Percentiles rank a stretch among this genome's conserved stretches.
Evolutionary conservation across 2,888 invertebrate genomes (phyloP).

Genomic region (Nebria brevicollis): DNA sequence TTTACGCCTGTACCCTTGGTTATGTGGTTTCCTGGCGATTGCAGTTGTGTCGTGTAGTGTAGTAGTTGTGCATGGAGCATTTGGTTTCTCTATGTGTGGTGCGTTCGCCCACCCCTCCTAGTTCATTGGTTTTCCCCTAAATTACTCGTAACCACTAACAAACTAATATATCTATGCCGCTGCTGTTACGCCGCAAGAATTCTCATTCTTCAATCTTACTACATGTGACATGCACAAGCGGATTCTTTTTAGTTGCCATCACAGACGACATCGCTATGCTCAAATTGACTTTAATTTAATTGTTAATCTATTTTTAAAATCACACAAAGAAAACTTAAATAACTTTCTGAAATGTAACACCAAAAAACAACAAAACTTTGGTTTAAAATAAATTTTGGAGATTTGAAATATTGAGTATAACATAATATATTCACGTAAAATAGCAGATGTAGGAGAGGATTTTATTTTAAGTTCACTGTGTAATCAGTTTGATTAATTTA

Average conservation of each 20-base stretch:
- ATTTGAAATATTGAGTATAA: too few species aligned
- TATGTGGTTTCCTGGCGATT: slow-evolving; percentile 34
- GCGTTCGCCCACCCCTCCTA: slow-evolving; percentile 18
- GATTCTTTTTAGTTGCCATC: background rate
- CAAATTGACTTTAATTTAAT: too few species aligned
- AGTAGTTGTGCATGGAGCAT: background rate
- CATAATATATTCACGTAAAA: too few species aligned
- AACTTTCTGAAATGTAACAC: too few species aligned
- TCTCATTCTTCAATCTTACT: slow-evolving; percentile 3
- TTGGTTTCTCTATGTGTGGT: slow-evolving; percentile 7
- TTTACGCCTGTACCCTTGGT: slow-evolving; percentile 36
- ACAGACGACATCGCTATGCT: too few species aligned
- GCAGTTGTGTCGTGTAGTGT: background rate
- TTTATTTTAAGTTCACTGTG: too few species aligned
- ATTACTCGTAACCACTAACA: slow-evolving; percentile 54
- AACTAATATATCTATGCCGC: slow-evolving; percentile 50
- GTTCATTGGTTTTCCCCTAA: slow-evolving; percentile 50
- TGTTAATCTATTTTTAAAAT: too few species aligned
- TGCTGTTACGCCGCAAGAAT: slow-evolving; percentile 8
- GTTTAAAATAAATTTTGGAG: too few species aligned
- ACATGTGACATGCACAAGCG: background rate
- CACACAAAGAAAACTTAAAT: too few species aligned
- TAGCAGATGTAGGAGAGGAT: too few species aligned
- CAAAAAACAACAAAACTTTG: too few species aligned
- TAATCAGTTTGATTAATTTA: too few species aligned